Conservation (phyloP, 2,888 invertebrate species). For the Pomacea canaliculata region DNA sequence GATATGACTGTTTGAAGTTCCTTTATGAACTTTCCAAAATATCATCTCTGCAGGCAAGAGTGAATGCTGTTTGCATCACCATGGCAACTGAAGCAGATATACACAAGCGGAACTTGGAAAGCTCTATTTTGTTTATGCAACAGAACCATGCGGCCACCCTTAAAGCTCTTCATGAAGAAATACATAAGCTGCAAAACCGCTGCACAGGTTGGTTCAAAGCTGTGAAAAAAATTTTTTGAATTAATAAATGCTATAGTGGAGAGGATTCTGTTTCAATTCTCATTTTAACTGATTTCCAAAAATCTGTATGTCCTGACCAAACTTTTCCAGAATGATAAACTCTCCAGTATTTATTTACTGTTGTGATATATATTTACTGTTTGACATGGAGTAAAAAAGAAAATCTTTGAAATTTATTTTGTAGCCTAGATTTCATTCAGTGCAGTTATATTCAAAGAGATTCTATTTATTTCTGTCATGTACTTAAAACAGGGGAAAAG, state of each 20-base stretch:
- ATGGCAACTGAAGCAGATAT: slow-evolving; percentile 59
- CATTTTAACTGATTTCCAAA: background rate
- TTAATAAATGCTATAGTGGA: background rate
- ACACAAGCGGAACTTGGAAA: slow-evolving; percentile 61
- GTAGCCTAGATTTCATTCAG: background rate
- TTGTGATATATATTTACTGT: no score
- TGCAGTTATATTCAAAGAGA: no score
- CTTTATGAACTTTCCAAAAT: no score
- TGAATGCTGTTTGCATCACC: no score
- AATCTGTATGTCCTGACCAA: background rate
- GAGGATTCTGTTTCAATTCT: background rate
- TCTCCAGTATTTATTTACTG: no score
- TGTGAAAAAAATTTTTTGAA: background rate
- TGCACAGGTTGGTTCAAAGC: background rate
- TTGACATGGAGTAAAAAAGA: no score
- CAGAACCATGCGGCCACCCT: slow-evolving; percentile 66
- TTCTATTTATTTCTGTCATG: no score
- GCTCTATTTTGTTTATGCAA: slow-evolving; percentile 65
- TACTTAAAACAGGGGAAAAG: no score
- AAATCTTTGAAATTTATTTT: background rate
- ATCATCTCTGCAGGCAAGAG: no score
- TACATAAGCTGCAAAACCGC: slow-evolving; percentile 60
- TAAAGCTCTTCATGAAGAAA: slow-evolving; percentile 66
- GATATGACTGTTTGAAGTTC: no score
- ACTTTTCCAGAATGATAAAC: no score